Evolutionary conservation across 2,888 invertebrate species (phyloP), one percentile per base, ranked within the genome.

Genomic region (Cantharis rustica): DNA sequence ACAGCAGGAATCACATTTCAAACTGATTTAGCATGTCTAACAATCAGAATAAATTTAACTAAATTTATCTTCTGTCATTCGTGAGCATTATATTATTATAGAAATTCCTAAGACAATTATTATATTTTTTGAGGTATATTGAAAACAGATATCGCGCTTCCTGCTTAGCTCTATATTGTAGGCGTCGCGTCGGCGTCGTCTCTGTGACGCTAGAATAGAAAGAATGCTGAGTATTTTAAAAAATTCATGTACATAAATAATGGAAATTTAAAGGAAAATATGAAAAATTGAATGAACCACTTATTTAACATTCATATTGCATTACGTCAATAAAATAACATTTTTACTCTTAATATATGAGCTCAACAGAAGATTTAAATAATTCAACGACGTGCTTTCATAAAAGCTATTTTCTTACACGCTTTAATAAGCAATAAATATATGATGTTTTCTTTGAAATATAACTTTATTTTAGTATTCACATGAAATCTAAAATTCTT

Each of bases 1-100:
- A 73, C 73, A 73, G 68, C 68, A 73, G 62, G 61, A 68, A 61
- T 73, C 73, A 73, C 61, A 68, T 68, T 68, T 61, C 73, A 69
- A 72, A 68, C 72, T 68, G 72, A 73, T 68, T 69, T 62, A 66
- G 27, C 73, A 17, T 61, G 68, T 16, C 73, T 73, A 69, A 68
- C 68, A 72, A 27, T 68, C 23, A 69, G 16, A 26, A 62, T 16
- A 20, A 17, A 66, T 17, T 66, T 66, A 20, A 23, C 64, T 23
- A 20, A 66, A 66, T 47, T 47, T 47, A 47, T 47, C 47, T 47
- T n/a, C 47, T 7, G 47, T 47, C 47, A 47, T 47, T 47, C 47
- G 7, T 47, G n/a, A 47, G n/a, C 47, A 47, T 47, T 47, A 47
- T n/a, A 47, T 47, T n/a, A 47, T 47, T 47, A 47, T n/a, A 47